A percentile compares a stretch with the other conserved stretches of the same genome.
Conservation (phyloP, 2,113 vertebrate genomes). For the Chionodraco myersi region DNA sequence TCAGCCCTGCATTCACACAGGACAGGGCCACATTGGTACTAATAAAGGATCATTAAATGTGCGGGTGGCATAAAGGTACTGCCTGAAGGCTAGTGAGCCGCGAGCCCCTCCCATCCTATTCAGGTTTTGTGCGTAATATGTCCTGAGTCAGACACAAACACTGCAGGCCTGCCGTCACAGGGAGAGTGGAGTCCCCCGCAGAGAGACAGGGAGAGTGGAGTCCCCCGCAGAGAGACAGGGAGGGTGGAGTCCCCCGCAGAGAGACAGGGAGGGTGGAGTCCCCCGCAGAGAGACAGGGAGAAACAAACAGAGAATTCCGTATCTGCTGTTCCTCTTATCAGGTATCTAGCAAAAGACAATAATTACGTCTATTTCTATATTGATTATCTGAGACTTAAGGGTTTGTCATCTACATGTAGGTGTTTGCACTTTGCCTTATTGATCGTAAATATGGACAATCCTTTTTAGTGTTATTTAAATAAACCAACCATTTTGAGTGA, state of each 20-base stretch:
- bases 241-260: slow-evolving; percentile 1
- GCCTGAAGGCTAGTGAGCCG: slow-evolving; percentile 52
- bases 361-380: neutral
- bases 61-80: slow-evolving; percentile 44
- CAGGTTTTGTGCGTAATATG: slow-evolving; percentile 32
- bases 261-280: slow-evolving; percentile 6
- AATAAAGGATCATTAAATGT: slow-evolving; percentile 53
- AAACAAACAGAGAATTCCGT: neutral
- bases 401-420: too few species aligned
- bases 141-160: slow-evolving; percentile 74
- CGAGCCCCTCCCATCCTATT: slow-evolving; percentile 21
- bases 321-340: neutral
- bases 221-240: neutral
- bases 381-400: neutral
- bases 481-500: neutral
- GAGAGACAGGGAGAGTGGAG: neutral
- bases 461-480: slow-evolving; percentile 2
- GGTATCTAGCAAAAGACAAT: neutral
- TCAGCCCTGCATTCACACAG: slow-evolving; percentile 29
- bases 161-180: slow-evolving; percentile 26
- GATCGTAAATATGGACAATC: neutral
- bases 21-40: slow-evolving; percentile 32
- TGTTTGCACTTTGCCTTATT: neutral
- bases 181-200: neutral
- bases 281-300: neutral